A percentile compares a stretch with the other conserved stretches of the same genome.
Conservation (phyloP, 2,888 invertebrate genomes). For the Lepidochitona cinerea region DNA sequence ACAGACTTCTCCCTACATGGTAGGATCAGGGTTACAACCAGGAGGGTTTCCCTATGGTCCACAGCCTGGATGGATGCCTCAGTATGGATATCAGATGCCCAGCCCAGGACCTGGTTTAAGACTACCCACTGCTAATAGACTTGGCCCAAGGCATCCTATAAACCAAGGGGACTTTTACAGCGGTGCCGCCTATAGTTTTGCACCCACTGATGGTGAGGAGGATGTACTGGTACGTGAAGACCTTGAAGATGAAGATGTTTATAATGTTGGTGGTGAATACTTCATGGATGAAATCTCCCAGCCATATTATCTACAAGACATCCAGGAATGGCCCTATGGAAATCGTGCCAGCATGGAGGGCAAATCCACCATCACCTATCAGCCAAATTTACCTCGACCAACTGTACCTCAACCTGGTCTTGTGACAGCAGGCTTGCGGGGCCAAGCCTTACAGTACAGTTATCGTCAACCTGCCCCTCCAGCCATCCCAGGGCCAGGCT, state of each 20-base stretch:
- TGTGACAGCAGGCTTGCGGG: conserved; percentile 52
- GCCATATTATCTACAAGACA: conserved; percentile 42
- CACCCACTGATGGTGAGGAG: conserved; percentile 49
- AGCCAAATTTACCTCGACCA: conserved; percentile 34
- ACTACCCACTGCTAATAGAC: neutral
- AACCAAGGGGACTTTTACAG: neutral
- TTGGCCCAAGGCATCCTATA: neutral
- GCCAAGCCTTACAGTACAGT: conserved; percentile 54
- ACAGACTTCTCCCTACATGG: neutral
- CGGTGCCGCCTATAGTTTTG: neutral
- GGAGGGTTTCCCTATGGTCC: neutral
- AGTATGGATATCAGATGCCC: conserved; percentile 48
- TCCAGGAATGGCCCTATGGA: conserved; percentile 60
- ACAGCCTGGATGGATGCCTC: conserved; percentile 32
- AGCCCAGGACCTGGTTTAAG: conserved; percentile 6
- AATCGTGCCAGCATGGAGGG: conserved; percentile 51
- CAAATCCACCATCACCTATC: conserved; percentile 50
- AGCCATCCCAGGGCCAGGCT: conserved; percentile 54
- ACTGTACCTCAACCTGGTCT: conserved; percentile 41
- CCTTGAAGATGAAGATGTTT: conserved; percentile 36
- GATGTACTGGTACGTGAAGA: conserved; percentile 2
- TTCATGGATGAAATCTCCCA: conserved; percentile 42
- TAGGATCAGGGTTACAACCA: neutral
- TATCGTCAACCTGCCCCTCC: conserved; percentile 21
- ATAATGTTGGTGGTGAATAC: conserved; percentile 47